Base-by-base conservation (phyloP, 35 echinoderm and acorn worm species). In the Patiria miniata region DNA sequence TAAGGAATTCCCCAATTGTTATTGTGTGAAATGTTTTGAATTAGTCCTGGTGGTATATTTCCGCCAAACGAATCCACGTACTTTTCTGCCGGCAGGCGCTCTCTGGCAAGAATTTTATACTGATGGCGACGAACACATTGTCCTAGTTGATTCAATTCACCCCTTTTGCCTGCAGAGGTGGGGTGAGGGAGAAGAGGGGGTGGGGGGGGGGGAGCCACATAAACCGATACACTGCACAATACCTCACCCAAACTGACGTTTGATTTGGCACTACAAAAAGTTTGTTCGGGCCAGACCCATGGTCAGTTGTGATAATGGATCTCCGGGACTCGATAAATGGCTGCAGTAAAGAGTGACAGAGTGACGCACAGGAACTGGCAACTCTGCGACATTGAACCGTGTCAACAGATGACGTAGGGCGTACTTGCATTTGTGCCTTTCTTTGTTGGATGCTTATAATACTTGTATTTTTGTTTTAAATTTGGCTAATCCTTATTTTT, bases 381-480 rank as follows among this genome's bases (percentile, higher is more conserved):
- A 8, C 54, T 57, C 54, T 57, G 54, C 54, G 54, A 57, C 54
- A 57, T 57, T 57, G 54, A 55, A 57, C 54, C 7, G 54, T 57
- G 1, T 57, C 1, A 57, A 57, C 54, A 57, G 1, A 2, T 8
- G 54, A 57, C 54, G 54, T 57, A 57, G 1, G 0, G 7, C 54
- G 54, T 57, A 57, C 7, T 57, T 55, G 52, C 52, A 55, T 55
- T 57, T 57, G 54, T 57, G 54, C 1, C 54, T 57, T 57, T 8
- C 54, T 57, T 57, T 57, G 54, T 4, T 57, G 7, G 54, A 57
- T 57, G 54, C 54, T 57, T 57, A 55, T 55, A 55, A 55, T 55
- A 55, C 52, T 55, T 55, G 52, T 55, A 55, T 55, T 55, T 55
- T 55, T 55, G 52, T 55, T 55, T 55, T 55, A 55, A 55, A 55